Evolutionary conservation across 1,140 invertebrate genomes (phyloP).

Genomic region (Tetraneura akinire): DNA sequence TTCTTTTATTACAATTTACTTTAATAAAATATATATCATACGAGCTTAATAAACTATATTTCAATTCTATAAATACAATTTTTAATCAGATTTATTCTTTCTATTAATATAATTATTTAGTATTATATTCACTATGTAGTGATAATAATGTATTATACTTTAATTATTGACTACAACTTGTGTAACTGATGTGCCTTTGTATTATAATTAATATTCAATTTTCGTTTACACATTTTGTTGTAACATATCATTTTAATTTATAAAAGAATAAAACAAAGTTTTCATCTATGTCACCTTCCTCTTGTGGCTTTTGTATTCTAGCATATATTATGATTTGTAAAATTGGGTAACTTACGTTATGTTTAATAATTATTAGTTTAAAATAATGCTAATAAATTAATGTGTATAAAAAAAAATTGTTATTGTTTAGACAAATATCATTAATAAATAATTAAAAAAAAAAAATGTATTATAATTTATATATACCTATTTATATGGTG

Average conservation of each 20-base stretch:
- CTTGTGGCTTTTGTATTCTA: slow-evolving; percentile 39
- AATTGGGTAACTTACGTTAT: slow-evolving; percentile 43
- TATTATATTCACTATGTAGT: neutral
- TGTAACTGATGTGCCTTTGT: slow-evolving; percentile 50
- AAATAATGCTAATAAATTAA: neutral
- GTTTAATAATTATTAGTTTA: slow-evolving; percentile 34
- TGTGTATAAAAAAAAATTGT: slow-evolving; percentile 21
- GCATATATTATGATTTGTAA: slow-evolving; percentile 15
- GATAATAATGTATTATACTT: slow-evolving; percentile 37
- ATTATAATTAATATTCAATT: slow-evolving; percentile 24
- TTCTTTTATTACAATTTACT: slow-evolving; percentile 33
- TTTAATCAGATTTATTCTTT: slow-evolving; percentile 6
- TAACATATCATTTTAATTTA: slow-evolving; percentile 41
- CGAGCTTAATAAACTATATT: slow-evolving; percentile 24
- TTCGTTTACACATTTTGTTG: slow-evolving; percentile 38
- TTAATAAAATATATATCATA: neutral
- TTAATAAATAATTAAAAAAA: neutral
- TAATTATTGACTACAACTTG: slow-evolving; percentile 25
- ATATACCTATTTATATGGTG: too few relatives aligned
- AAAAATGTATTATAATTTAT: too few relatives aligned
- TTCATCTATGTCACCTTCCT: neutral
- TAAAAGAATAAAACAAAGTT: neutral
- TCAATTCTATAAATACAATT: neutral
- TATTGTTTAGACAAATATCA: slow-evolving; percentile 46
- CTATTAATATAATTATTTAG: slow-evolving; percentile 17